Conservation (phyloP, 1,140 invertebrate genomes). For the Gryon sp. region DNA sequence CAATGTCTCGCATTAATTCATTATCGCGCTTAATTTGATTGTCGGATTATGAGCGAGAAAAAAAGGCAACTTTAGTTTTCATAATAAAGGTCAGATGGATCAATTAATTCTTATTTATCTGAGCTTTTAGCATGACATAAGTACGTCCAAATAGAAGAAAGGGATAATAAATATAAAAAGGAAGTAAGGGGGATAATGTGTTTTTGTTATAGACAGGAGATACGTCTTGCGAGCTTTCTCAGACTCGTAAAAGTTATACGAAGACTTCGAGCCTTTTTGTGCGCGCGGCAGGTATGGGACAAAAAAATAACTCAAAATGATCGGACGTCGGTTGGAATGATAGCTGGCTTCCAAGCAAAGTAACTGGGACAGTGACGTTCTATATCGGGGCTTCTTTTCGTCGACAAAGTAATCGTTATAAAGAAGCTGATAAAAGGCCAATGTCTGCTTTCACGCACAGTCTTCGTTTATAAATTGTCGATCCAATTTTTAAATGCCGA, state of each 20-base stretch:
- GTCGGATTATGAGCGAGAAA: no score
- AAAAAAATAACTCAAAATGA: constrained; percentile 36
- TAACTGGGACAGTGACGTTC: constrained; percentile 33
- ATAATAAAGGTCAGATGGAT: neutral
- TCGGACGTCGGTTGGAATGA: constrained; percentile 34
- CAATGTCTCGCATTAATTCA: neutral
- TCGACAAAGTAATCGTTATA: constrained; percentile 41
- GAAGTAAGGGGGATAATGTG: constrained; percentile 12
- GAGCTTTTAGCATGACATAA: neutral
- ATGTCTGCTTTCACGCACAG: constrained; percentile 21
- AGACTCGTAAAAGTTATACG: constrained; percentile 21
- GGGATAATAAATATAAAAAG: constrained; percentile 30
- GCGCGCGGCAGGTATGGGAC: neutral
- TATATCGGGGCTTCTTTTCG: constrained; percentile 47
- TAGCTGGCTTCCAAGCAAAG: constrained; percentile 37
- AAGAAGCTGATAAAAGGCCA: constrained; percentile 45
- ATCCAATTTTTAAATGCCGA: no score
- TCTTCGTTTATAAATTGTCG: constrained; percentile 10
- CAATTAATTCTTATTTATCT: constrained; percentile 9
- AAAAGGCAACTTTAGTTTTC: no score
- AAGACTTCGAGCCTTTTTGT: constrained; percentile 6
- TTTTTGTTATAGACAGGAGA: constrained; percentile 26
- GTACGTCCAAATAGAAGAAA: constrained; percentile 12
- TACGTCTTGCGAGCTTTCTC: constrained; percentile 15
- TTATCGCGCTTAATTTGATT: no score